phyloP scores from a whole-genome alignment of 35 echinoderm and acorn worm species.

The Ptychodera flava region DNA sequence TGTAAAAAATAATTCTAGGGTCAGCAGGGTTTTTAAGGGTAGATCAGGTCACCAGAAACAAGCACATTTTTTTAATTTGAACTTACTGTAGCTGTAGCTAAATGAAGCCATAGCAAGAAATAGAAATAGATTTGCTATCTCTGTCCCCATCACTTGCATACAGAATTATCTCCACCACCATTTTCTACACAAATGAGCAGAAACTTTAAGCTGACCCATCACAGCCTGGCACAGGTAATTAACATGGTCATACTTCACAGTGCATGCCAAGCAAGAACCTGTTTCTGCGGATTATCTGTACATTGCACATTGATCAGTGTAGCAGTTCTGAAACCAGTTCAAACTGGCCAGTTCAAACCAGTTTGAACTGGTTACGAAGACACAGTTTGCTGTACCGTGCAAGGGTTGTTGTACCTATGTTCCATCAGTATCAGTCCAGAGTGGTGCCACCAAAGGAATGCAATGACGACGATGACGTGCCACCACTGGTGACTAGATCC shows the following conservation, averaged over 20 bases:
- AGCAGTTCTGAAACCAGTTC: background rate
- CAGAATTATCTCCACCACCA: background rate
- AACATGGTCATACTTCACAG: too few species aligned
- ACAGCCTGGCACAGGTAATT: too few species aligned
- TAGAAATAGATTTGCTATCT: too few species aligned
- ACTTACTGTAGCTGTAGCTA: too few species aligned
- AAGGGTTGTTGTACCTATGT: slow-evolving; percentile 18
- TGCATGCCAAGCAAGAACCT: background rate
- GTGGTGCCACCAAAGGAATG: slow-evolving; percentile 93
- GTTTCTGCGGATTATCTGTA: background rate
- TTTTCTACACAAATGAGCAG: background rate
- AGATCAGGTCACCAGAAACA: too few species aligned
- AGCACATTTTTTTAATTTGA: too few species aligned
- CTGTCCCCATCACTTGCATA: background rate
- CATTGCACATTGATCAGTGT: background rate
- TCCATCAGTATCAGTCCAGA: slow-evolving; percentile 61
- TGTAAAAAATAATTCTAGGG: too few species aligned
- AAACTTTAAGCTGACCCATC: too few species aligned
- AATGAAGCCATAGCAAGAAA: too few species aligned
- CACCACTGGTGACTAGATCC: slow-evolving; percentile 95
- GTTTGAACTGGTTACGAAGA: background rate
- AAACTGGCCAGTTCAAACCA: background rate
- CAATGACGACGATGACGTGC: slow-evolving; percentile 77
- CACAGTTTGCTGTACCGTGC: background rate
- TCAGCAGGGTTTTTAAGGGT: too few species aligned